Evolutionary conservation across 2,113 vertebrate species (phyloP).

Genomic region (Lichenostomus cassidix): DNA sequence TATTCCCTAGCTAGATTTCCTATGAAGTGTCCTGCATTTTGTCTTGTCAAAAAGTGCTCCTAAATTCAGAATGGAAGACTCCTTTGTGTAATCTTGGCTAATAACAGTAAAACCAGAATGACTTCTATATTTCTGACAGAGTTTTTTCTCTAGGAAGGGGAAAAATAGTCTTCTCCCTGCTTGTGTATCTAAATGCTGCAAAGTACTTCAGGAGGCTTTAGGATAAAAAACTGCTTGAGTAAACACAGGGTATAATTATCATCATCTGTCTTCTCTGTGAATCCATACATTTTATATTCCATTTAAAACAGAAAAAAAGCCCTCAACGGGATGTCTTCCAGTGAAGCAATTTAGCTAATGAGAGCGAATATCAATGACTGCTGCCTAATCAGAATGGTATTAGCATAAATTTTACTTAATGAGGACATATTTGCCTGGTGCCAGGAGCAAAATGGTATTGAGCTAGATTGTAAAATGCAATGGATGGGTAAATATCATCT

Average conservation of each 20-base stretch:
- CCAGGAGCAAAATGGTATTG: constrained; percentile 8
- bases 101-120: neutral
- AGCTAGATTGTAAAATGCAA: neutral
- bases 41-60: neutral
- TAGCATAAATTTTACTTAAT: constrained; percentile 61
- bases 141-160: neutral
- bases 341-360: constrained; percentile 50
- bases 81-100: neutral
- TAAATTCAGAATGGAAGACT: neutral
- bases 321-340: constrained; percentile 35
- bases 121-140: neutral
- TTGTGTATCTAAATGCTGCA: constrained; percentile 8
- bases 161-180: neutral
- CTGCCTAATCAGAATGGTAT: constrained; percentile 56
- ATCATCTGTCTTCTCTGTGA: constrained; percentile 38
- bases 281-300: constrained; percentile 59
- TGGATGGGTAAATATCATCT: neutral
- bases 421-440: constrained; percentile 27
- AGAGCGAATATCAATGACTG: constrained; percentile 61
- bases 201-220: constrained; percentile 24
- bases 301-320: constrained; percentile 5
- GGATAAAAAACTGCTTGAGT: neutral
- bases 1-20: neutral
- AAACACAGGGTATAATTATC: constrained; percentile 57
- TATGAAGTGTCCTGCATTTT: neutral